Base-by-base conservation (phyloP, 2,797 vertebrate species). In the Takifugu ocellatus region DNA sequence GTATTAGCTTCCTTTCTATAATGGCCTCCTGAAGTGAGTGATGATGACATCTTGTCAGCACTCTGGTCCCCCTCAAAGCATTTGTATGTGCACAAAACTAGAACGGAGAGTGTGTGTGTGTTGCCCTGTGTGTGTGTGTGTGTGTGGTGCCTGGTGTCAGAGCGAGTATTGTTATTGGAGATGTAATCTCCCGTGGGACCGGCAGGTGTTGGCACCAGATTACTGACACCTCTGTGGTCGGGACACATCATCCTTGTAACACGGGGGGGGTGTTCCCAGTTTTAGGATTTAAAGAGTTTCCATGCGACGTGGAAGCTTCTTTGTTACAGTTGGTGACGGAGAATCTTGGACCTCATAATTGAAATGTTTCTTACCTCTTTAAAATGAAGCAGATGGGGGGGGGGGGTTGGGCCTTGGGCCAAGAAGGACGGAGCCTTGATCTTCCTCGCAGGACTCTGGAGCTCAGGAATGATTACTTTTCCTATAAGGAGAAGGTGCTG, bases 121-220 rank as follows among this genome's bases (percentile, higher is more conserved):
- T 59, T 15, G 21, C 21, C 21, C 21, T 63, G 43, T 59, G 3
- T 61, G 75, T 73, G 80, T 74, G 9, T 51, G 36, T 82, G 54
- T 56, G 63, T 69, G 66, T 73, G 75, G 83, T 81, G 74, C 62
- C 83, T 78, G 68, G 70, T 77, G 81, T 87, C 83, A 82, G 77
- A 78, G 70, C 74, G 60, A 54, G 61, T 78, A 56, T 68, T 79
- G 71, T 73, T 79, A 68, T 68, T 79, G 66, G 56, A 79, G 52
- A 79, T 73, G 62, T 62, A 64, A 58, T 45, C 75, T 77, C 76
- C 54, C 70, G 59, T 54, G 61, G 67, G 86, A 59, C 73, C 50
- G 77, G 83, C 84, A 90, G 84, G 88, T 88, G 85, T 89, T 88
- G 80, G 79, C 87, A 88, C 72, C 75, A 73, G 75, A 82, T 89